These are phyloP conservation scores for Apeira syringaria DNA, from an alignment of 2,888 invertebrate species.

Conservation along the genomic window DNA sequence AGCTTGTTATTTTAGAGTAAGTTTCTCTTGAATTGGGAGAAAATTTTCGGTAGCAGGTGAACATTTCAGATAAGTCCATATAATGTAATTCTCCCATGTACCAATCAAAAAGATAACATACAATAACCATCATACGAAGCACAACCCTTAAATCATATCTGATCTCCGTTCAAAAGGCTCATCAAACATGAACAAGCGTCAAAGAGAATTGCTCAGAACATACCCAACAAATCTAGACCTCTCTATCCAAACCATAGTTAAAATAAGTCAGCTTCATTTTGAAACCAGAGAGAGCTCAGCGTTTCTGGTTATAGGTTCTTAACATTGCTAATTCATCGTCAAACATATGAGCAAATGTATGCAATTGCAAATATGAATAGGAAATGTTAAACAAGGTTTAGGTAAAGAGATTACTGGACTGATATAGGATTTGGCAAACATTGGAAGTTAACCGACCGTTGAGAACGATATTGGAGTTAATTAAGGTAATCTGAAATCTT, in stretches of 20 bases:
- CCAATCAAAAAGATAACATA: neutral
- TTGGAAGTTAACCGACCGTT: slow-evolving; percentile 12
- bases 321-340: slow-evolving; percentile 35
- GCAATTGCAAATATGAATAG: slow-evolving; percentile 37
- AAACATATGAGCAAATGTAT: slow-evolving; percentile 34
- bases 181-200: slow-evolving; percentile 34
- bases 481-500: slow-evolving; percentile 6
- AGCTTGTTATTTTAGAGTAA: no score
- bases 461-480: slow-evolving; percentile 7
- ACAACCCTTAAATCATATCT: slow-evolving; percentile 17
- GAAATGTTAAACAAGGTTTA: slow-evolving; percentile 23
- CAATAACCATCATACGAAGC: neutral
- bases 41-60: no score
- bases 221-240: slow-evolving; percentile 8
- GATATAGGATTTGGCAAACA: slow-evolving; percentile 22
- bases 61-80: no score
- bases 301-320: slow-evolving; percentile 12
- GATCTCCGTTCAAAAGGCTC: slow-evolving; percentile 28
- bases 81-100: no score
- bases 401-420: slow-evolving; percentile 29
- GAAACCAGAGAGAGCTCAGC: slow-evolving; percentile 1
- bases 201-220: slow-evolving; percentile 37
- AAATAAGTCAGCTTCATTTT: slow-evolving; percentile 1
- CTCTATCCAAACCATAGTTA: slow-evolving; percentile 1
- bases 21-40: no score